phyloP scores from a whole-genome alignment of 2,888 invertebrate species.

The Parasteatoda lunata region DNA sequence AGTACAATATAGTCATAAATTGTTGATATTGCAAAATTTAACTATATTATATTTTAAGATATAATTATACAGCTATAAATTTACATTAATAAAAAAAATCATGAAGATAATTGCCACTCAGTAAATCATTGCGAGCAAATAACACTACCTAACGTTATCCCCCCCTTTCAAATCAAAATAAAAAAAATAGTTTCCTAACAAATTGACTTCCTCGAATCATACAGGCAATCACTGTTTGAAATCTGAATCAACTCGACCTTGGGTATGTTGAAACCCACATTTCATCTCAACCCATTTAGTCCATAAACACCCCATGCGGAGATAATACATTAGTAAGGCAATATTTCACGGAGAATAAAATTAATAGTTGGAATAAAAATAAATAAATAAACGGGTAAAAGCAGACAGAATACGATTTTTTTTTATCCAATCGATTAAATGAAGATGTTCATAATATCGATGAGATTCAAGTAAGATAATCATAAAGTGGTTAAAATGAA shows the following conservation, averaged over 20 bases:
- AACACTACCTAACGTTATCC: background rate
- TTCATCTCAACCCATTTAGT: conserved; percentile 27
- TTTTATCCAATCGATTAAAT: conserved; percentile 48
- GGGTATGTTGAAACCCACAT: conserved; percentile 21
- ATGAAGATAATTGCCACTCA: background rate
- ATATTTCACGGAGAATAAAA: conserved; percentile 26
- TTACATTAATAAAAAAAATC: no score
- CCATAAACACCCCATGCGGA: conserved; percentile 22
- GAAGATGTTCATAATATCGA: conserved; percentile 49
- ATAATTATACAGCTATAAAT: no score
- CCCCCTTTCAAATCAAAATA: conserved; percentile 9
- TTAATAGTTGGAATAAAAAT: conserved; percentile 41
- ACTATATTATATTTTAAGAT: no score
- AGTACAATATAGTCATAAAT: no score
- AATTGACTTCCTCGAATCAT: conserved; percentile 28
- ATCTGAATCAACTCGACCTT: conserved; percentile 35
- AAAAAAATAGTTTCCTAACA: background rate
- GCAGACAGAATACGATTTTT: conserved; percentile 8
- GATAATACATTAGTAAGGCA: conserved; percentile 31
- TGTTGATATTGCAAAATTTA: no score
- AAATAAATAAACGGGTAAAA: background rate
- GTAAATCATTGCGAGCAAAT: conserved; percentile 19
- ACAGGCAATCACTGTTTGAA: conserved; percentile 10
- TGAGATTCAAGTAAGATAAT: conserved; percentile 47
- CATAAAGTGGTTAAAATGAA: conserved; percentile 56